A percentile compares a stretch with the other conserved stretches of the same genome.
Conservation (phyloP, 2,888 invertebrate species). For the Phrixothrix hirtus region DNA sequence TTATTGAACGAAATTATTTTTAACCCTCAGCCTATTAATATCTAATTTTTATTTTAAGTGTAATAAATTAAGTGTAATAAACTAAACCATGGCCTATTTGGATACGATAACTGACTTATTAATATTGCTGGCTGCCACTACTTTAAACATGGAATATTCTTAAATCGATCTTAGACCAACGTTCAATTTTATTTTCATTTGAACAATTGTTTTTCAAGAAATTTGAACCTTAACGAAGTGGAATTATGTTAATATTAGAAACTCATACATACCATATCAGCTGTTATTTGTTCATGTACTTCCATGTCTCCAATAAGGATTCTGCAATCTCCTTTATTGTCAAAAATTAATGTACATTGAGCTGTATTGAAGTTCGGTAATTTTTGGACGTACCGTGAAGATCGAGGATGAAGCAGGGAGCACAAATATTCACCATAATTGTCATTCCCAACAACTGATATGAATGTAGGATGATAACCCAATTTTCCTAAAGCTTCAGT, state of each 20-base stretch:
- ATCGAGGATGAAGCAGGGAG: slow-evolving; percentile 49
- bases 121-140: too few species aligned
- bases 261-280: slow-evolving; percentile 62
- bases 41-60: too few species aligned
- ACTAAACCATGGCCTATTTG: too few species aligned
- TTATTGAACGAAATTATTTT: too few species aligned
- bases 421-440: slow-evolving; percentile 55
- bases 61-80: too few species aligned
- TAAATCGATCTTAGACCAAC: too few species aligned
- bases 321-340: slow-evolving; percentile 74
- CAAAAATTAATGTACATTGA: slow-evolving; percentile 76
- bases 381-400: slow-evolving; percentile 47
- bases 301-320: slow-evolving; percentile 85
- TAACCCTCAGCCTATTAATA: too few species aligned
- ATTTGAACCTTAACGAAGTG: too few species aligned
- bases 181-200: too few species aligned
- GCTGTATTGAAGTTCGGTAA: slow-evolving; percentile 62
- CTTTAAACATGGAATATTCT: too few species aligned
- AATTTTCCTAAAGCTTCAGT: slow-evolving; percentile 83
- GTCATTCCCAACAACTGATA: slow-evolving; percentile 81
- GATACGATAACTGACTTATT: too few species aligned
- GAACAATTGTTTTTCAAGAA: too few species aligned
- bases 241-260: not conserved
- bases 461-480: slow-evolving; percentile 65
- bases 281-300: slow-evolving; percentile 71